Percentiles rank a stretch among this genome's conserved stretches.
phyloP scores from a whole-genome alignment of 2,888 invertebrate genomes.

The Drosophila niveifrons region DNA sequence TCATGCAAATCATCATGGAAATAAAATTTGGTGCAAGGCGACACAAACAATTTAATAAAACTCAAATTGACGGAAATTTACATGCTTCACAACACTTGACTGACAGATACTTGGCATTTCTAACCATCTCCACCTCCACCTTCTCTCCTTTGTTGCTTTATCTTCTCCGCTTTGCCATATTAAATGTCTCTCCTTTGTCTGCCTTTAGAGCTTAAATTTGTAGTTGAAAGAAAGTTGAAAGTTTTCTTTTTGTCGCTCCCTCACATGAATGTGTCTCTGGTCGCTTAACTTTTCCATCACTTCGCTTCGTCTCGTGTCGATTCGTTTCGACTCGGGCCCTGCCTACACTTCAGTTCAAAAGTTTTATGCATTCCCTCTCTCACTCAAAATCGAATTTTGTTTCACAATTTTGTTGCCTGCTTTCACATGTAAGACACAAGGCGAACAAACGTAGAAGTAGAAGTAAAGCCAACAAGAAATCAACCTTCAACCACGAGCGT shows the following conservation, averaged over 20 bases:
- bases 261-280: conserved; percentile 36
- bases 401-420: conserved; percentile 46
- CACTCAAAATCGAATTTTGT: conserved; percentile 72
- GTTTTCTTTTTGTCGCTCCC: conserved; percentile 25
- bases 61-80: conserved; percentile 73
- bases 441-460: no score
- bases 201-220: conserved; percentile 44
- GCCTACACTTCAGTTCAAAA: conserved; percentile 16
- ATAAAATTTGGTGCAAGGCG: conserved; percentile 69
- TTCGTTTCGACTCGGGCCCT: not conserved
- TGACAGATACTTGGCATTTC: conserved; percentile 60
- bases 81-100: conserved; percentile 64
- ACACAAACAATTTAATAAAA: conserved; percentile 82
- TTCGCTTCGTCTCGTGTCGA: conserved; percentile 39
- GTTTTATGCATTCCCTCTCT: conserved; percentile 43
- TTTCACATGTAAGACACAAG: conserved; percentile 2
- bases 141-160: not conserved
- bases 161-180: conserved; percentile 2
- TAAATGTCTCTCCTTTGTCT: conserved; percentile 75
- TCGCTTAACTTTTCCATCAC: conserved; percentile 63
- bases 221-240: conserved; percentile 26
- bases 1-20: conserved; percentile 77
- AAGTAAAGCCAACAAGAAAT: conserved; percentile 24
- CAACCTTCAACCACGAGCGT: conserved; percentile 31
- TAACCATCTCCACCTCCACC: conserved; percentile 1